These are phyloP conservation scores for Sciurus vulgaris DNA, from an alignment of 2,797 vertebrate species.

Conservation along the genomic window DNA sequence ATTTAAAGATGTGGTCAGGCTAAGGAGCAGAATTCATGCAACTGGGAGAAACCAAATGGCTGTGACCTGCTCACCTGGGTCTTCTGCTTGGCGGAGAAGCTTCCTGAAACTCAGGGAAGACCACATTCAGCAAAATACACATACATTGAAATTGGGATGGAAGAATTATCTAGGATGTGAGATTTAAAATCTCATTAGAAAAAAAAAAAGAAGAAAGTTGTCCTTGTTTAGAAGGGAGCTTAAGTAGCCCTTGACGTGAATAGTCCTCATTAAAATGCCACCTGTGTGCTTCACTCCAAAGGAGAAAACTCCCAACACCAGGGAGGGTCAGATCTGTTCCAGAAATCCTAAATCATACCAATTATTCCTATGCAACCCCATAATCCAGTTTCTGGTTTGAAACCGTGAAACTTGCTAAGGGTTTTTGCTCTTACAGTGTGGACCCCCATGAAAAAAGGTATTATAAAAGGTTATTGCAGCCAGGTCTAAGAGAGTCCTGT, in stretches of 20 bases:
- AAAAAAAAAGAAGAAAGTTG: not conserved
- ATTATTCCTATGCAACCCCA: slow-evolving; percentile 4
- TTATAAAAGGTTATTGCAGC: slow-evolving; percentile 37
- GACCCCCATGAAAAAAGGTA: not conserved
- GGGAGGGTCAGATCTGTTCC: not conserved
- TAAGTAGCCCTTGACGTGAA: not conserved
- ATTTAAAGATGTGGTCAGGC: not conserved
- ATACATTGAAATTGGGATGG: not conserved
- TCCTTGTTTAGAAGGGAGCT: not conserved
- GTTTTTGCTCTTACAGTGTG: not conserved
- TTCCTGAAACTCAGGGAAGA: not conserved
- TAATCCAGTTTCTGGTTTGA: slow-evolving; percentile 27
- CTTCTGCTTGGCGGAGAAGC: not conserved
- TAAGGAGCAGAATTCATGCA: not conserved
- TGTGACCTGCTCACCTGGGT: not conserved
- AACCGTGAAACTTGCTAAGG: not conserved
- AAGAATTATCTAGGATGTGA: not conserved
- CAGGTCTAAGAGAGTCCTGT: slow-evolving; percentile 35
- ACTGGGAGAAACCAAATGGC: fast-evolving
- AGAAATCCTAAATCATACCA: slow-evolving; percentile 30
- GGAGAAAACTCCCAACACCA: not conserved
- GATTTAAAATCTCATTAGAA: slow-evolving; percentile 18
- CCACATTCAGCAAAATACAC: not conserved
- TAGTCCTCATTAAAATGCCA: slow-evolving; percentile 56
- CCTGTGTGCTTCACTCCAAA: not conserved